Percentiles rank a stretch among this genome's conserved stretches.
Conservation (phyloP, 2,113 vertebrate genomes). For the Trematocara unimaculatum region DNA sequence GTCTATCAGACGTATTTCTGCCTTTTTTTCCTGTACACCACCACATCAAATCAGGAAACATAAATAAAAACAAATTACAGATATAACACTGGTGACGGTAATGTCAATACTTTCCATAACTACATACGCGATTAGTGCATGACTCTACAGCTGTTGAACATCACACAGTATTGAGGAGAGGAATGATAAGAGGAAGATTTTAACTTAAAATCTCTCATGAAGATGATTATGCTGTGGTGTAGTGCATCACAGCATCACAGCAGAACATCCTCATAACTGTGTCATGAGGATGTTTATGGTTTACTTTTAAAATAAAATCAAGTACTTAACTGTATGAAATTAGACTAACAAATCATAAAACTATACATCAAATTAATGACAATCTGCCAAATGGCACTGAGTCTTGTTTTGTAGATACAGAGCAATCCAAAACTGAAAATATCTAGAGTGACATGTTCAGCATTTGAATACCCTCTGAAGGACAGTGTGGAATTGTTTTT, state of each 20-base stretch:
- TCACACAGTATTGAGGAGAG: background rate
- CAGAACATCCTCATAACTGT: background rate
- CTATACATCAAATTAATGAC: background rate
- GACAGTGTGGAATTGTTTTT: conserved; percentile 12
- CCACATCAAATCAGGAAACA: background rate
- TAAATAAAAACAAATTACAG: background rate
- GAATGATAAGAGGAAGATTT: background rate
- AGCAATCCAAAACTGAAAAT: background rate
- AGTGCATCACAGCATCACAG: background rate
- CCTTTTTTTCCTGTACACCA: background rate
- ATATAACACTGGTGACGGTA: background rate
- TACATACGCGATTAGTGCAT: background rate
- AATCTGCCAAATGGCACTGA: background rate
- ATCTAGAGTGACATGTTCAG: background rate
- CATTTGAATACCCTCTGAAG: conserved; percentile 22
- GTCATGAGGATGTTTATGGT: background rate
- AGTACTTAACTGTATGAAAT: background rate
- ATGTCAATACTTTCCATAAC: background rate
- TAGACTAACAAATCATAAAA: background rate
- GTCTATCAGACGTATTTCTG: background rate
- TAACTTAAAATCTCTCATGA: background rate
- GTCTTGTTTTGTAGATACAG: background rate
- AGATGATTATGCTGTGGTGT: background rate
- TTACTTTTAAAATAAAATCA: background rate
- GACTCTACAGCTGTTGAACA: background rate